Conservation (phyloP, 2,888 invertebrate genomes). For the Melieria omissa region DNA sequence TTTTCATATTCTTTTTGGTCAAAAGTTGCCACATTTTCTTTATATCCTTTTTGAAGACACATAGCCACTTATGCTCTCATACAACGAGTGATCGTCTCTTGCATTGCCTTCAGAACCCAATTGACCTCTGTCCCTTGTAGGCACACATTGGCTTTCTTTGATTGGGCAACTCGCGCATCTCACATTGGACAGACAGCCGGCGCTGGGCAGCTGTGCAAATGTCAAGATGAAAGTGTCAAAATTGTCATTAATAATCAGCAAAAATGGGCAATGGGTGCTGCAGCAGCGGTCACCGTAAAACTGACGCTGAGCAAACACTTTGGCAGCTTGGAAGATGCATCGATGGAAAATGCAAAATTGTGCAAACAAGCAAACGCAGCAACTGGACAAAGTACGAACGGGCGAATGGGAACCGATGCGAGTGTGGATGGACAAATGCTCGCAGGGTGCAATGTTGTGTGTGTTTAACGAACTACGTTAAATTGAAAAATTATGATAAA, state of each 20-base stretch:
- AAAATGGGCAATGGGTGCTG: conserved; percentile 12
- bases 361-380: conserved; percentile 49
- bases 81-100: too few relatives aligned
- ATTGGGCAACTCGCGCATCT: neutral
- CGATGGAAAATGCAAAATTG: conserved; percentile 63
- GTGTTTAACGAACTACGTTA: conserved; percentile 50
- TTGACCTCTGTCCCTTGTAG: neutral
- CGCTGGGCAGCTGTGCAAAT: conserved; percentile 60
- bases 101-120: neutral
- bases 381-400: conserved; percentile 56
- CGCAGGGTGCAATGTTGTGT: conserved; percentile 31
- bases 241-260: conserved; percentile 62
- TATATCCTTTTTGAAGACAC: too few relatives aligned
- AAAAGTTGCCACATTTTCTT: too few relatives aligned
- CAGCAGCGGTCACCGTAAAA: neutral
- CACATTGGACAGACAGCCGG: conserved; percentile 5
- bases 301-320: conserved; percentile 55
- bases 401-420: conserved; percentile 5
- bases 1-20: too few relatives aligned
- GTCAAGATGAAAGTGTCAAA: conserved; percentile 63
- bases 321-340: conserved; percentile 51
- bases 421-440: conserved; percentile 3
- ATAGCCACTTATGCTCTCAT: too few relatives aligned
- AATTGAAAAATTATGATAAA: conserved; percentile 67
- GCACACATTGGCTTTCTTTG: neutral